Conservation (phyloP, 1,140 invertebrate genomes). For the Diorhabda carinulata region DNA sequence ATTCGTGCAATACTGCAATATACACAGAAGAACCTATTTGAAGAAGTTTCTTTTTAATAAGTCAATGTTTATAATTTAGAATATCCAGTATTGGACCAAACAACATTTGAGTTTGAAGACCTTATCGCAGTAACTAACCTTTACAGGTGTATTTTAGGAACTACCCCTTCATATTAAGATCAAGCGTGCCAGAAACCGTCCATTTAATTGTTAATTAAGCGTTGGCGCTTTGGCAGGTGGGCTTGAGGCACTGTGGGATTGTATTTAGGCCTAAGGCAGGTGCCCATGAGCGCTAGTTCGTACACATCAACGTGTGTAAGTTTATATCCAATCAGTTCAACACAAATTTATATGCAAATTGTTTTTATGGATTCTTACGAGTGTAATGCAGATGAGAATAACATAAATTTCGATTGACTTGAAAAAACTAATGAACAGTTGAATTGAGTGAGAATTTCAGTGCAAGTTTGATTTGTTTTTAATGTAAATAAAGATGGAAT, state of each 20-base stretch:
- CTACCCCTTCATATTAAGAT: conserved; percentile 12
- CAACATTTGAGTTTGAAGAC: background rate
- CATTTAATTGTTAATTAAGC: conserved; percentile 8
- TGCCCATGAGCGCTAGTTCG: background rate
- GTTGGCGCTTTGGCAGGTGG: conserved; percentile 10
- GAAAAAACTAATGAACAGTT: too few species aligned
- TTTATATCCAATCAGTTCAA: conserved; percentile 8
- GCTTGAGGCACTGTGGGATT: background rate
- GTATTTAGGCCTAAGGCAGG: conserved; percentile 3
- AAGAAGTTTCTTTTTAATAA: too few species aligned
- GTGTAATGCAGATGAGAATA: too few species aligned
- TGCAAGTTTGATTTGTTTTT: too few species aligned
- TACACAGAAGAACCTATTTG: too few species aligned
- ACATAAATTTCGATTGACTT: too few species aligned
- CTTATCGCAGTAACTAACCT: conserved; percentile 3
- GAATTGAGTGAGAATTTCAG: too few species aligned
- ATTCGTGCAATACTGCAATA: too few species aligned
- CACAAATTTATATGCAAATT: conserved; percentile 9
- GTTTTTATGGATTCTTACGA: background rate
- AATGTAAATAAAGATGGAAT: too few species aligned
- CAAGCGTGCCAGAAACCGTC: conserved; percentile 6
- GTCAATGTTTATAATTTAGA: too few species aligned
- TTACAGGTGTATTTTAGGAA: conserved; percentile 5
- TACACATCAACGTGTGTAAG: too few species aligned
- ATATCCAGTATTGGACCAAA: background rate